Conservation (phyloP, 2,113 vertebrate genomes). For the Callipepla californica region DNA sequence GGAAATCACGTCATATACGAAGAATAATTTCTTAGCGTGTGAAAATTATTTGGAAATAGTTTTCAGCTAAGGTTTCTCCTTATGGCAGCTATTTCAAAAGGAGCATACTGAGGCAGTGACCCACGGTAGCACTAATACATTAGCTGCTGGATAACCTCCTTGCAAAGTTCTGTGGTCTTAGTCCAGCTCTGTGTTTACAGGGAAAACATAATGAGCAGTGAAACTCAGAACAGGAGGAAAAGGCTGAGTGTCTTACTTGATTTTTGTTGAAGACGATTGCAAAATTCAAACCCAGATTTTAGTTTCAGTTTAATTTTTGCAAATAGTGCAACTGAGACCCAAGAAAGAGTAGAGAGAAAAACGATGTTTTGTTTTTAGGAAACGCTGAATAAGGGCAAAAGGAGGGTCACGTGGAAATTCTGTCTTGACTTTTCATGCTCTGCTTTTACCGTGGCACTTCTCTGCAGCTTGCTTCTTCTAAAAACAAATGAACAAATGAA, state of each 20-base stretch:
- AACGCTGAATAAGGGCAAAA: background rate
- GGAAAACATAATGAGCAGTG: background rate
- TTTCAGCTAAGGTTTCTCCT: constrained; percentile 36
- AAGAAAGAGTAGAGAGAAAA: background rate
- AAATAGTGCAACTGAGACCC: background rate
- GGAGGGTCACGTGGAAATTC: background rate
- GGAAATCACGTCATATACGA: constrained; percentile 55
- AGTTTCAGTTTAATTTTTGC: background rate
- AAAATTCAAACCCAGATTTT: background rate
- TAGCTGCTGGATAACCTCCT: constrained; percentile 16
- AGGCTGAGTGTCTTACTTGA: background rate
- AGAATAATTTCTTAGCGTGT: constrained; percentile 48
- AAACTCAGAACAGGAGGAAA: background rate
- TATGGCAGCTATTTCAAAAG: background rate
- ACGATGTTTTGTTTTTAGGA: background rate
- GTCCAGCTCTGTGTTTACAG: fast-evolving
- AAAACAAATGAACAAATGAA: background rate
- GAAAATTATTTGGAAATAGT: constrained; percentile 56
- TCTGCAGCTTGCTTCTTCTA: background rate
- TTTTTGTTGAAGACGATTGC: background rate
- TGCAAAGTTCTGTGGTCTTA: background rate
- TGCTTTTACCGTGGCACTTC: background rate
- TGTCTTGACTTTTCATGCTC: background rate
- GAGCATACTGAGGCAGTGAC: constrained; percentile 28
- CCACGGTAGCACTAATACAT: constrained; percentile 23